Conservation (phyloP, 2,113 vertebrate genomes). For the Gymnarchus niloticus region DNA sequence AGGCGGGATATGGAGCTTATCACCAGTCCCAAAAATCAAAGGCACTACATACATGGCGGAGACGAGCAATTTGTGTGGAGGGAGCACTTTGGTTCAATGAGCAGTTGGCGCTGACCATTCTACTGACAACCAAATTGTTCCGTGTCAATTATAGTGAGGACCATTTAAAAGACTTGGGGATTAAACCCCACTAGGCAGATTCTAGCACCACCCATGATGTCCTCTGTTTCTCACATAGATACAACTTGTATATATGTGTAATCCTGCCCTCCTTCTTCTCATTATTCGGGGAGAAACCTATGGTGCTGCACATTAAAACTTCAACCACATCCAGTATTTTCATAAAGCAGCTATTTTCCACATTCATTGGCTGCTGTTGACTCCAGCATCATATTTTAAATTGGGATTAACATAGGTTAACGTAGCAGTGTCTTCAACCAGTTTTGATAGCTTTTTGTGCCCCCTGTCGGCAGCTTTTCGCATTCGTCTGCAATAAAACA, state of each 20-base stretch:
- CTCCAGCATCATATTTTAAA: not conserved
- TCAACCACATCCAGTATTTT: not conserved
- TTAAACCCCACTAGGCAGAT: no score
- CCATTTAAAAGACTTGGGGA: no score
- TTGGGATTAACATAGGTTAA: not conserved
- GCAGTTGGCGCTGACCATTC: no score
- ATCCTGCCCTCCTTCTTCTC: not conserved
- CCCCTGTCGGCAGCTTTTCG: not conserved
- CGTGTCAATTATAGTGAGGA: no score
- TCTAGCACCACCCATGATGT: no score
- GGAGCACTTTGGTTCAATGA: no score
- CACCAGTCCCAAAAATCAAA: no score
- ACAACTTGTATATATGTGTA: not conserved
- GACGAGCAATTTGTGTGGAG: no score
- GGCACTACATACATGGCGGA: no score
- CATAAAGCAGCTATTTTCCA: not conserved
- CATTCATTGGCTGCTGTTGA: not conserved
- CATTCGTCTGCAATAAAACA: not conserved
- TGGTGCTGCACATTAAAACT: not conserved
- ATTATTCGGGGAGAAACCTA: no score
- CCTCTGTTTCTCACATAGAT: not conserved
- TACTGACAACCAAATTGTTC: no score
- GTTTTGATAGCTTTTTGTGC: slow-evolving; percentile 9
- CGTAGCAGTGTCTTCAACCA: not conserved
- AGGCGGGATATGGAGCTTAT: no score